phyloP scores from a whole-genome alignment of 1,140 invertebrate genomes.

The Aphaenogaster ashmeadi region DNA sequence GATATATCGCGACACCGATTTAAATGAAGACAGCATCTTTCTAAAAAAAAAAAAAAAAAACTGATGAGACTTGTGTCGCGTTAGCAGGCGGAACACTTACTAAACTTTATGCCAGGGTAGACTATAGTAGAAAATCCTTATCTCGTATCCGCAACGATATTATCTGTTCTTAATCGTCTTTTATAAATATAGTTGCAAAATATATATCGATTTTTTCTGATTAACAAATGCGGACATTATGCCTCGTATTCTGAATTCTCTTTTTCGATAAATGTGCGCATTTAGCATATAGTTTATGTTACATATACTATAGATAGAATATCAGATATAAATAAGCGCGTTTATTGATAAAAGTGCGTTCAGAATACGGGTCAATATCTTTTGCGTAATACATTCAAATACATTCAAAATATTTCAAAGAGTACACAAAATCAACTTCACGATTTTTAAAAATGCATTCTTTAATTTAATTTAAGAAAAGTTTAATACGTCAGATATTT shows the following conservation, averaged over 20 bases:
- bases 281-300: too few species aligned
- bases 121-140: neutral
- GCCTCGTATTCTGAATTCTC: too few species aligned
- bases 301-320: too few species aligned
- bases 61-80: neutral
- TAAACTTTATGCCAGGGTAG: neutral
- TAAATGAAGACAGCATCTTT: constrained; percentile 25
- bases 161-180: neutral
- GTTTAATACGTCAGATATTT: neutral
- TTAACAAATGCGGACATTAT: neutral
- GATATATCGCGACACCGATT: neutral
- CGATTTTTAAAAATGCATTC: neutral
- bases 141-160: neutral
- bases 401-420: neutral
- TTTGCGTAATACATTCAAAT: neutral
- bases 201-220: neutral
- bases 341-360: too few species aligned
- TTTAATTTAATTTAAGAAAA: neutral
- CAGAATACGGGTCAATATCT: neutral
- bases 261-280: too few species aligned
- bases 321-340: neutral
- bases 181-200: neutral
- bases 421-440: neutral
- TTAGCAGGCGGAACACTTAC: neutral
- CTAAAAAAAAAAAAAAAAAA: neutral